phyloP scores from a whole-genome alignment of 2,888 invertebrate species.

The Microctonus hyperodae region DNA sequence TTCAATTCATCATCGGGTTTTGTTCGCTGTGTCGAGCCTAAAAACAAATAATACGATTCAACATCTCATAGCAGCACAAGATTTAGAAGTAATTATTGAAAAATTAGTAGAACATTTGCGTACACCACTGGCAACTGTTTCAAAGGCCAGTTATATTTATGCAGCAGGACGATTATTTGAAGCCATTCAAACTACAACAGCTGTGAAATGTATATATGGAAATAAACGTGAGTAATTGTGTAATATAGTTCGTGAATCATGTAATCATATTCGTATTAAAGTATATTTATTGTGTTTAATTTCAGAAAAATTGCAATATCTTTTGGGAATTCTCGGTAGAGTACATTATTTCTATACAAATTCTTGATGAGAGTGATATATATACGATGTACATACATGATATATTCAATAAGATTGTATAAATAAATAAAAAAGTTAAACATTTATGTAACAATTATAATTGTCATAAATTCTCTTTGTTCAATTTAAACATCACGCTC shows the following conservation, averaged over 20 bases:
- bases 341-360: no score
- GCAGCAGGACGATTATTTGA: slow-evolving; percentile 81
- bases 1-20: slow-evolving; percentile 57
- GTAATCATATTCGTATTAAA: no score
- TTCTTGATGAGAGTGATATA: no score
- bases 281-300: no score
- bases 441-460: no score
- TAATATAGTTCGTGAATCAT: background rate
- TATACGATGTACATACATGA: no score
- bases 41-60: slow-evolving; percentile 55
- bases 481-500: no score
- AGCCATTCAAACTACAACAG: slow-evolving; percentile 80
- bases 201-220: slow-evolving; percentile 81
- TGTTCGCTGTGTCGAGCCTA: slow-evolving; percentile 58
- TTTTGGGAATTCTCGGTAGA: no score
- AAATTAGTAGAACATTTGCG: slow-evolving; percentile 48
- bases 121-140: slow-evolving; percentile 40
- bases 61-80: slow-evolving; percentile 60
- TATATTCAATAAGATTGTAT: no score
- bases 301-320: no score
- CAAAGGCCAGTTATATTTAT: slow-evolving; percentile 45
- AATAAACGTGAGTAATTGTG: slow-evolving; percentile 68
- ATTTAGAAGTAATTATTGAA: slow-evolving; percentile 56
- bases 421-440: no score
- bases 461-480: no score